Evolutionary conservation across 2,113 vertebrate genomes (phyloP), one percentile per base, ranked within the genome.

Genomic region (Microcebus jonahi): DNA sequence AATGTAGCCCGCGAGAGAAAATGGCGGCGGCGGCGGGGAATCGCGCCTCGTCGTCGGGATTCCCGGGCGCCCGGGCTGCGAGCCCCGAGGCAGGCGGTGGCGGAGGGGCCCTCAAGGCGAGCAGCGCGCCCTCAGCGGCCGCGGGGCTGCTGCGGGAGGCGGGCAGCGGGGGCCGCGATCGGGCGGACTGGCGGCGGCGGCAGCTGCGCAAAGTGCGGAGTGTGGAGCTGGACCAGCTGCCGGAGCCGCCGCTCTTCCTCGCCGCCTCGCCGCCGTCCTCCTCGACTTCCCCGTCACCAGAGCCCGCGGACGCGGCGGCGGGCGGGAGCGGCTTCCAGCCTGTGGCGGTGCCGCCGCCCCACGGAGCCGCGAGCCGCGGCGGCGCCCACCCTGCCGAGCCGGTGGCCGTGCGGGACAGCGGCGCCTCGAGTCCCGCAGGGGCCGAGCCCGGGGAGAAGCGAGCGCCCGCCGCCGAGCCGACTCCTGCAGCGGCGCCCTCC

Each of bases 1-100:
- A 98, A 99, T 99, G 99, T 98, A 98, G 98, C 98, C 98, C 98
- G 98, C 98, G 97, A 98, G 98, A 99, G 99, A 99, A 99, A 99
- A 99, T 99, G 99, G 99, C 99, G 99, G 99, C 99, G 98, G 98
- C 99, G 98, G 98, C 98, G 98, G 98, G 98, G 98, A 98, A 97
- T 98, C 98, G 98, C 98, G 96, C 98, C 97, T 98, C 99, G 98
- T 98, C 98, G 98, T 98, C 97, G 65, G 98, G 98, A 98, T 95
- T 98, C 97, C 95, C 98, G 95, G 97, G 97, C 91, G 63, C 97
- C 53, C 97, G 79, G 94, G 97, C 96, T 45, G 89, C 73, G 50
- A 97, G 92, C 94, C 96, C 97, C 53, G 97, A 94, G 68, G 96
- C 70, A 21, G 93, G 97, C 88, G 57, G 93, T 63, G 81, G 91